Percentiles rank a stretch among this genome's conserved stretches.
These are phyloP conservation scores for Lottia scabra DNA, from an alignment of 2,888 invertebrate species.

Conservation along the genomic window DNA sequence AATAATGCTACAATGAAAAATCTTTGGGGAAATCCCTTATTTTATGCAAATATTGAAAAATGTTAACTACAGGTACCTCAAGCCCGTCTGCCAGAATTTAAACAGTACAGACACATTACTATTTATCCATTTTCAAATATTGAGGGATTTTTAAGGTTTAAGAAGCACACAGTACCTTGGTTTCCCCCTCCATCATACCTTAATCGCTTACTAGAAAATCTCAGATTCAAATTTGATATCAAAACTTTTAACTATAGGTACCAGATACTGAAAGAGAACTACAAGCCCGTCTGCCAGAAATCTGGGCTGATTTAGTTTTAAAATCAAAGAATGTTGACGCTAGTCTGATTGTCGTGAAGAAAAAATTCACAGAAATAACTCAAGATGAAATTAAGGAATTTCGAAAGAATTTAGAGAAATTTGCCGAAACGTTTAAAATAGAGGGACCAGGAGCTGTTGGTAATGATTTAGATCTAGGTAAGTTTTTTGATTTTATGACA, in stretches of 20 bases:
- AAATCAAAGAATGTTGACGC: constrained; percentile 70
- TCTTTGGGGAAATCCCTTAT: too few relatives aligned
- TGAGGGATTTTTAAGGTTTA: too few relatives aligned
- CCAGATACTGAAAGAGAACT: constrained; percentile 61
- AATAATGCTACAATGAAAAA: too few relatives aligned
- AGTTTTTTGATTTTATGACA: constrained; percentile 44
- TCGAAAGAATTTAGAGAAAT: constrained; percentile 74
- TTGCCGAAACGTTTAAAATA: constrained; percentile 79
- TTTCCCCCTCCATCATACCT: too few relatives aligned
- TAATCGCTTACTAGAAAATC: too few relatives aligned
- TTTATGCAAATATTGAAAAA: too few relatives aligned
- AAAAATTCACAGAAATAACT: constrained; percentile 86
- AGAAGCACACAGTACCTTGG: too few relatives aligned
- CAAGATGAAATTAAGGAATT: constrained; percentile 81
- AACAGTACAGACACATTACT: too few relatives aligned
- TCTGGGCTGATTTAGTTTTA: constrained; percentile 67
- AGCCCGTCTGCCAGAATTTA: constrained; percentile 55
- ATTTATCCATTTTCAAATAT: too few relatives aligned
- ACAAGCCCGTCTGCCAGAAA: constrained; percentile 54
- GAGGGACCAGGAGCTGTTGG: constrained; percentile 87
- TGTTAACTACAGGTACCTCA: constrained; percentile 53
- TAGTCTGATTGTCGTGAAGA: constrained; percentile 78
- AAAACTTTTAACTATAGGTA: constrained; percentile 49
- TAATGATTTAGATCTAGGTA: constrained; percentile 81
- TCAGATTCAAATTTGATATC: too few relatives aligned